Percentiles rank a stretch among this genome's conserved stretches.
Conservation (phyloP, 2,113 vertebrate genomes). For the Malurus cyaneus region DNA sequence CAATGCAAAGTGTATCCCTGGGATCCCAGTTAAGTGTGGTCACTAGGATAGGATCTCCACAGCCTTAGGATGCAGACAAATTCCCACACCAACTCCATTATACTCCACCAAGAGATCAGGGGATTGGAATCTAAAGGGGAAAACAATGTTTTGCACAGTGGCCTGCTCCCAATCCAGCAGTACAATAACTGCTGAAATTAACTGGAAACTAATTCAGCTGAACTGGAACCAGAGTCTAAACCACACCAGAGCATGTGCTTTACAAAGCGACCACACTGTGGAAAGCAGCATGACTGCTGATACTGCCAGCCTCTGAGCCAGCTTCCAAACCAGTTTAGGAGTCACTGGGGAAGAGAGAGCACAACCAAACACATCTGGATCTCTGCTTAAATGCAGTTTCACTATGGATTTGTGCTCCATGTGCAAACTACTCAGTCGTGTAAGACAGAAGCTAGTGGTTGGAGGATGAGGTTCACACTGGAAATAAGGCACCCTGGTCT, state of each 20-base stretch:
- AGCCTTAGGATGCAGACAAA: neutral
- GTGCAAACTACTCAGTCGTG: neutral
- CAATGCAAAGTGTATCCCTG: neutral
- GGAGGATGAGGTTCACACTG: neutral
- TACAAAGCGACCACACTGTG: neutral
- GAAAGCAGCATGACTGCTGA: neutral
- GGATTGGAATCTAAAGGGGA: neutral
- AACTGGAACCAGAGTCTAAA: neutral
- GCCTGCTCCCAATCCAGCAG: neutral
- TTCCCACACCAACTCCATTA: neutral
- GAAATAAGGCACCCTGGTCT: neutral
- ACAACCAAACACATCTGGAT: neutral
- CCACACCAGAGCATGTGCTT: neutral
- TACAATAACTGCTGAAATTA: neutral
- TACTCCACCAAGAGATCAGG: fast-evolving
- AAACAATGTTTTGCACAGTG: neutral
- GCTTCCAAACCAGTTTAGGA: neutral
- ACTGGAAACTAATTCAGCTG: neutral
- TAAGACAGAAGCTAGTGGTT: neutral
- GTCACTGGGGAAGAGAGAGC: neutral
- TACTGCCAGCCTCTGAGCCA: neutral
- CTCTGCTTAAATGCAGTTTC: neutral
- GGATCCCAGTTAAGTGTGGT: neutral
- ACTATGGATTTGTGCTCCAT: neutral
- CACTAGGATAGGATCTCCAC: neutral